phyloP scores from a whole-genome alignment of 1,140 invertebrate species.

The Rhyzopertha dominica region DNA sequence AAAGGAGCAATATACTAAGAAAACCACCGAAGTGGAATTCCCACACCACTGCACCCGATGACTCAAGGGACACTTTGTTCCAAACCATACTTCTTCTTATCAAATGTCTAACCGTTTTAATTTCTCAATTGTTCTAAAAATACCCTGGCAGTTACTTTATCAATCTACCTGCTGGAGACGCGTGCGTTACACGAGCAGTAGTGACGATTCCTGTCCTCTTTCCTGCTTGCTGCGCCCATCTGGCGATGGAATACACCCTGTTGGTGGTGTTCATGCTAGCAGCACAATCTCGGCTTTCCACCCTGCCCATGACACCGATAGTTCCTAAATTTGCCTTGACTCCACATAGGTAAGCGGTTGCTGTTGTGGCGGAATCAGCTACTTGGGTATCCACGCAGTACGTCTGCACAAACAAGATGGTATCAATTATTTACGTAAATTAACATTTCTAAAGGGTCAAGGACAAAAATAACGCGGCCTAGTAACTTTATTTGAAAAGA shows the following conservation, averaged over 20 bases:
- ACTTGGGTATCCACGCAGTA: conserved; percentile 78
- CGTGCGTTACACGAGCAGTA: conserved; percentile 74
- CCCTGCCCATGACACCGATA: conserved; percentile 67
- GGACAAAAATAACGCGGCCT: too few species aligned
- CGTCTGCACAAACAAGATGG: conserved; percentile 60
- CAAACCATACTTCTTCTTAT: too few species aligned
- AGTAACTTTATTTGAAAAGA: too few species aligned
- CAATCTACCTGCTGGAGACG: conserved; percentile 59
- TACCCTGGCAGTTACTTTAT: too few species aligned
- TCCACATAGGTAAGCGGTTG: conserved; percentile 76
- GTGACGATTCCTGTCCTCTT: conserved; percentile 75
- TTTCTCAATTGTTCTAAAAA: too few species aligned
- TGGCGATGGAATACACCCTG: conserved; percentile 60
- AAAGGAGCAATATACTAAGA: too few species aligned
- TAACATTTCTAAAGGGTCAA: too few species aligned
- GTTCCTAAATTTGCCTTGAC: conserved; percentile 79
- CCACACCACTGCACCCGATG: too few species aligned
- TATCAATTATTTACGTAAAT: too few species aligned
- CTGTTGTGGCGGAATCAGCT: conserved; percentile 62
- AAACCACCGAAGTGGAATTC: too few species aligned
- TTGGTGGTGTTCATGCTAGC: conserved; percentile 51
- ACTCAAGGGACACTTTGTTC: too few species aligned
- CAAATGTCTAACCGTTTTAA: too few species aligned
- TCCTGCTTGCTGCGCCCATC: conserved; percentile 66
- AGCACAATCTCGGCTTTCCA: conserved; percentile 54